A percentile compares a stretch with the other conserved stretches of the same genome.
phyloP scores from a whole-genome alignment of 1,140 invertebrate species.

The Hirudo medicinalis region DNA sequence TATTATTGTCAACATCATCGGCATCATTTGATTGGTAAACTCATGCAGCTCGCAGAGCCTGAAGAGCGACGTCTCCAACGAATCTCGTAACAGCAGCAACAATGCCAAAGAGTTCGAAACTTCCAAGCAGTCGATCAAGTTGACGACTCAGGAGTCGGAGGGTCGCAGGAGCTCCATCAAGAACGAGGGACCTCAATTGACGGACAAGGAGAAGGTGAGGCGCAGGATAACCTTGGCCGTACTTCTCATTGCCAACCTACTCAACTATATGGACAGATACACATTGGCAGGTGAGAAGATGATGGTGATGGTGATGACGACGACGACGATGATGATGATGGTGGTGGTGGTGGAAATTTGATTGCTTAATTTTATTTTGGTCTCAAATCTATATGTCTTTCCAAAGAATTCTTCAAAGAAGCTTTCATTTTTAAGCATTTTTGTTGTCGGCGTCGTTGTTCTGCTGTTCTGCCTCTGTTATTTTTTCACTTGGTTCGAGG shows the following conservation, averaged over 20 bases:
- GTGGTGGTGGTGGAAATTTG: no score
- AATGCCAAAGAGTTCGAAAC: neutral
- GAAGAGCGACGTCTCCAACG: neutral
- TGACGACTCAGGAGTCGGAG: neutral
- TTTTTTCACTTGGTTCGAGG: no score
- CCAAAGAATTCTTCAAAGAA: no score
- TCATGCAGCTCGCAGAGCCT: neutral
- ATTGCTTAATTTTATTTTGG: conserved; percentile 79
- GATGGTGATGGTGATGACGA: neutral
- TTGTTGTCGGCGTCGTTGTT: no score
- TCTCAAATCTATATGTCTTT: conserved; percentile 57
- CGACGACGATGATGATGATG: conserved; percentile 45
- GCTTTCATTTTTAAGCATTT: no score
- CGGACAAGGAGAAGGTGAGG: neutral
- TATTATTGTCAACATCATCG: neutral
- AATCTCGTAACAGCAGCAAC: neutral
- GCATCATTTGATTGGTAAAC: neutral
- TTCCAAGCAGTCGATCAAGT: no score
- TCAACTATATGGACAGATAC: conserved; percentile 96
- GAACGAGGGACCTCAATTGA: neutral
- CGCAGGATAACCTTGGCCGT: conserved; percentile 39
- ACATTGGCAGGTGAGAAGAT: conserved; percentile 70
- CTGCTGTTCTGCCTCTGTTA: no score
- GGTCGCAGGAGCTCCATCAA: neutral
- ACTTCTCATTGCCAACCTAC: conserved; percentile 80